Evolutionary conservation across 2,888 invertebrate genomes (phyloP).

Genomic region (Eumacrocentrus americanus): DNA sequence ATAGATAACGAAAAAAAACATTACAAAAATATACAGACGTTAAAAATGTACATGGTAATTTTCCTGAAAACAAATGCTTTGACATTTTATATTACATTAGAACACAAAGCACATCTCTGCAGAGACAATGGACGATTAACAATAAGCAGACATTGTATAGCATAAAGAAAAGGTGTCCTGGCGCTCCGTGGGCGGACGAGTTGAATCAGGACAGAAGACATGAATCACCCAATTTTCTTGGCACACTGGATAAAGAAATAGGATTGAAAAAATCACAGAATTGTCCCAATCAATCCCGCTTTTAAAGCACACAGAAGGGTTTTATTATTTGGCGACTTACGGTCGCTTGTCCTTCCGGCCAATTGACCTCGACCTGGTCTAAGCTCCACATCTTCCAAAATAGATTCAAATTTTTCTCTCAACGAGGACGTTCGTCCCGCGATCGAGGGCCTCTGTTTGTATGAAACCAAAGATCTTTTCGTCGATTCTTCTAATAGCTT

Average conservation of each 20-base stretch:
- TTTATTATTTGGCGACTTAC: slow-evolving; percentile 13
- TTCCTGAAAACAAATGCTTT: background rate
- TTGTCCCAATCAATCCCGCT: slow-evolving; percentile 1
- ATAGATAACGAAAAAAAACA: background rate
- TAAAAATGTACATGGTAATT: background rate
- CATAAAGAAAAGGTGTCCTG: background rate
- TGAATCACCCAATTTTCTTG: background rate
- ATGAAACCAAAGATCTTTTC: background rate
- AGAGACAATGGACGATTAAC: background rate
- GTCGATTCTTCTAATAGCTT: slow-evolving; percentile 30
- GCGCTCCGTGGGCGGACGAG: background rate
- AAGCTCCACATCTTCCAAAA: slow-evolving; percentile 47
- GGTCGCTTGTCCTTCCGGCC: slow-evolving; percentile 39
- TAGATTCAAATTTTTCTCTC: slow-evolving; percentile 51
- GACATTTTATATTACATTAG: background rate
- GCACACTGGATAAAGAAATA: background rate
- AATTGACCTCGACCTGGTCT: slow-evolving; percentile 37
- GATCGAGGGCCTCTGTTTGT: slow-evolving; percentile 1
- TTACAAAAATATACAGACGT: background rate
- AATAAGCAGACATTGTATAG: background rate
- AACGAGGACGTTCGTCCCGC: slow-evolving; percentile 44
- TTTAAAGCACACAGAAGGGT: background rate
- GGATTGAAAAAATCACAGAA: slow-evolving; percentile 1
- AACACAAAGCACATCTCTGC: background rate
- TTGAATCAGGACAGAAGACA: background rate